Conservation (phyloP, 2,797 vertebrate species). For the Esox masquinongy region DNA sequence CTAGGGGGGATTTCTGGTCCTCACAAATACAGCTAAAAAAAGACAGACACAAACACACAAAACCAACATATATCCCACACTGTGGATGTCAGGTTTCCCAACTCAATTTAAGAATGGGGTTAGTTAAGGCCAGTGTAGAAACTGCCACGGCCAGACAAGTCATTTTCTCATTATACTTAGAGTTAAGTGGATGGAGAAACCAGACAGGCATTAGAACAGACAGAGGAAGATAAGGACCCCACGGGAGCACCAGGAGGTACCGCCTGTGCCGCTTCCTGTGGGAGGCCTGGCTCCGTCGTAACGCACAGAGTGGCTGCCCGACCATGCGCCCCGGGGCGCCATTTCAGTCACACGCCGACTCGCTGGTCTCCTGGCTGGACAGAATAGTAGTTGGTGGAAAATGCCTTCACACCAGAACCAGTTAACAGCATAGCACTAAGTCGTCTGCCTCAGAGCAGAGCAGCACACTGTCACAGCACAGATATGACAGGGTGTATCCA, state of each 20-base stretch:
- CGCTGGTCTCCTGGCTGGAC: background rate
- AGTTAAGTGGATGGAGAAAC: background rate
- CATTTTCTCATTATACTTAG: background rate
- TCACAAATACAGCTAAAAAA: conserved; percentile 9
- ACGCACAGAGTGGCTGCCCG: background rate
- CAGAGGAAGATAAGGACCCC: background rate
- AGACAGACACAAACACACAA: conserved; percentile 60
- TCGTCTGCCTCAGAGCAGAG: background rate
- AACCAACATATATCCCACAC: conserved; percentile 20
- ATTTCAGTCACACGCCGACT: background rate
- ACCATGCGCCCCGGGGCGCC: background rate
- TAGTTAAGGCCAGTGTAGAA: background rate
- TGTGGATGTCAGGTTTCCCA: conserved; percentile 8
- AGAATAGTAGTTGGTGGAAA: background rate
- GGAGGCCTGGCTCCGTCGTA: background rate
- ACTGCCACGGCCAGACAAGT: background rate
- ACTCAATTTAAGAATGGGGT: background rate
- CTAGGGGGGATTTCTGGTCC: too few species aligned
- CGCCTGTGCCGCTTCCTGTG: too few species aligned
- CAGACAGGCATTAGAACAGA: background rate
- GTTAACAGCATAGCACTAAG: background rate
- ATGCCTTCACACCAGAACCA: background rate
- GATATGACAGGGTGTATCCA: background rate
- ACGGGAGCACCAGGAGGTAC: too few species aligned
- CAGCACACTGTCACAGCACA: background rate